These are phyloP conservation scores for Andrena chrysosceles DNA, from an alignment of 2,888 invertebrate species.

Conservation along the genomic window DNA sequence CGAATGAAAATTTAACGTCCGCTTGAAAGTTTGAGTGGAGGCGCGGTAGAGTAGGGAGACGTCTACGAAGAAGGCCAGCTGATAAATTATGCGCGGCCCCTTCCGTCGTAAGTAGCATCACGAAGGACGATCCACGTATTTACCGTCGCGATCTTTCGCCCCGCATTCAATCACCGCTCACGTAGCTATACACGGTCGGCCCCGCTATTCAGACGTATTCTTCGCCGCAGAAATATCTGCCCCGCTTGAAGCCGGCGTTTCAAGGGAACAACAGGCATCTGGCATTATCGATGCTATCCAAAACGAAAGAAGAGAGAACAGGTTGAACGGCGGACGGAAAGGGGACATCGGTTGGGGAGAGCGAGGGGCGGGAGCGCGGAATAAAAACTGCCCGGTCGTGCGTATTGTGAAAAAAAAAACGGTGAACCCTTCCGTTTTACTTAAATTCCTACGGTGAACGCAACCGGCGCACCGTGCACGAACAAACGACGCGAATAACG, in stretches of 20 bases:
- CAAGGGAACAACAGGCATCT: slow-evolving; percentile 21
- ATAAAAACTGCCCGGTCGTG: slow-evolving; percentile 41
- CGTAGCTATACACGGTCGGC: not conserved
- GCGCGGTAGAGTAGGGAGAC: not conserved
- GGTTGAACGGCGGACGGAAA: not conserved
- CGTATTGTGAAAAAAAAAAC: slow-evolving; percentile 28
- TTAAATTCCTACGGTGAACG: slow-evolving; percentile 45
- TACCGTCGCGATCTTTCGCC: not conserved
- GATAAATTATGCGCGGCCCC: slow-evolving; percentile 33
- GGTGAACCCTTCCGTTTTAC: slow-evolving; percentile 37
- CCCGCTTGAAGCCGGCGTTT: not conserved
- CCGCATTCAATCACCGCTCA: slow-evolving; percentile 5
- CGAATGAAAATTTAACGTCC: slow-evolving; percentile 35
- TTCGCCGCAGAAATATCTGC: not conserved
- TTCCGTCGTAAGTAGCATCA: not conserved
- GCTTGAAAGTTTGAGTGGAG: slow-evolving; percentile 18
- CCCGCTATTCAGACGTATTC: not conserved
- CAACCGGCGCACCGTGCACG: not conserved
- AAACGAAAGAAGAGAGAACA: slow-evolving; percentile 1
- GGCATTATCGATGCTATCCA: slow-evolving; percentile 38
- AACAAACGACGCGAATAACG: slow-evolving; percentile 29
- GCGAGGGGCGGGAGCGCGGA: slow-evolving; percentile 13
- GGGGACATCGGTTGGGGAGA: slow-evolving; percentile 2
- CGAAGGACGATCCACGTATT: slow-evolving; percentile 9
- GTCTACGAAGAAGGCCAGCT: not conserved